phyloP scores from a whole-genome alignment of 2,113 vertebrate species.

The Ctenomys sociabilis region DNA sequence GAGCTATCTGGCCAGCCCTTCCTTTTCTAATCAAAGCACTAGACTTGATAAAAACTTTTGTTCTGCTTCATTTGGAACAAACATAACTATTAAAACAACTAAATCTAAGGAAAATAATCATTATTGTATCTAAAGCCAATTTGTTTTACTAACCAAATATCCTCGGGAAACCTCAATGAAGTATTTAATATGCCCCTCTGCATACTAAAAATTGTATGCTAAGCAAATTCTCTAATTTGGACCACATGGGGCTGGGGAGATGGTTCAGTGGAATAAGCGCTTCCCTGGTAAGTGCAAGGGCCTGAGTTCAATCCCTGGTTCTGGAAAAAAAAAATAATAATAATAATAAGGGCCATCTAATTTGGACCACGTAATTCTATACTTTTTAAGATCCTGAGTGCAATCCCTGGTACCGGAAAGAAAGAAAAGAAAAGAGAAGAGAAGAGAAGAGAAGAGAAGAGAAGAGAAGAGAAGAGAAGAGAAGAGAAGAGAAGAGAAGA shows the following conservation, averaged over 20 bases:
- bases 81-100: slow-evolving; percentile 57
- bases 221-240: slow-evolving; percentile 40
- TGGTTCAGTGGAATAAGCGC: no score
- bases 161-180: background rate
- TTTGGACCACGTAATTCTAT: background rate
- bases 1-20: no score
- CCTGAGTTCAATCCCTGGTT: no score
- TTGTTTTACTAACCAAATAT: slow-evolving; percentile 54
- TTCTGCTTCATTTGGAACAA: slow-evolving; percentile 47
- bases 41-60: background rate
- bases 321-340: no score
- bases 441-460: no score
- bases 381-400: slow-evolving; percentile 20
- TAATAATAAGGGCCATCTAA: no score
- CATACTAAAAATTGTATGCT: slow-evolving; percentile 19
- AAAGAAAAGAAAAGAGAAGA: no score
- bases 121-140: background rate
- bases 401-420: no score
- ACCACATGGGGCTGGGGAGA: no score
- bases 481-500: no score
- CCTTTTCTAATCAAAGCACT: slow-evolving; percentile 35
- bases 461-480: no score
- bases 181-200: background rate
- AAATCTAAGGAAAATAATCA: slow-evolving; percentile 34
- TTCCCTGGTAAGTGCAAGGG: no score